These are phyloP conservation scores for Albula glossodonta DNA, from an alignment of 2,113 vertebrate species.

Conservation along the genomic window DNA sequence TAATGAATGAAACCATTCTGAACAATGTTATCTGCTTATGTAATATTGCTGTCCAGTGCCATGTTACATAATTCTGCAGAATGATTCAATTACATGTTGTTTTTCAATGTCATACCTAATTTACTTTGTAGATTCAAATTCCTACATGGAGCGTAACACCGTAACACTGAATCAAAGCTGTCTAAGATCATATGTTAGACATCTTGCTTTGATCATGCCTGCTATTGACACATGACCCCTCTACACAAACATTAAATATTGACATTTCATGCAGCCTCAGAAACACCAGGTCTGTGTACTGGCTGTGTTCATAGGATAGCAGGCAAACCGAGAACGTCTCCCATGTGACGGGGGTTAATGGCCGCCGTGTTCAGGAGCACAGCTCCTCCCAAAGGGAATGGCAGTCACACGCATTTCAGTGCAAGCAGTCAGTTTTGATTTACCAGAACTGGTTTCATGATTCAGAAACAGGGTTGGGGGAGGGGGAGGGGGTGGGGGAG, in stretches of 20 bases:
- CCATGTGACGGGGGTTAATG: constrained; percentile 52
- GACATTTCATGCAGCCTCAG: background rate
- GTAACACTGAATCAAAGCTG: background rate
- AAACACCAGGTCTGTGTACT: constrained; percentile 9
- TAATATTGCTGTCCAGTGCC: too few relatives aligned
- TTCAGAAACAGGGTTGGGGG: constrained; percentile 15
- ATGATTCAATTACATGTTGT: background rate
- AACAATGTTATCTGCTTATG: too few relatives aligned
- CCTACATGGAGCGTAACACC: background rate
- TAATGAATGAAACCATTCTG: too few relatives aligned
- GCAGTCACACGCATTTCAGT: constrained; percentile 28
- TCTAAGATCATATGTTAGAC: background rate
- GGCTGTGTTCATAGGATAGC: constrained; percentile 62
- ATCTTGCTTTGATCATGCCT: background rate
- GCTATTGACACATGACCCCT: too few relatives aligned
- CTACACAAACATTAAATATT: background rate
- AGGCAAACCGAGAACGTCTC: constrained; percentile 43
- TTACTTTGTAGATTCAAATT: background rate
- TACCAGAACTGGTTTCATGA: constrained; percentile 60
- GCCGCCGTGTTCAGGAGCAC: constrained; percentile 64
- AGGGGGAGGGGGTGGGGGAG: too few relatives aligned
- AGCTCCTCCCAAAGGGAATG: constrained; percentile 25
- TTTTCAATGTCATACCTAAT: background rate
- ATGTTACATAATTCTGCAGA: background rate
- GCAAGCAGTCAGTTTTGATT: constrained; percentile 52